Conservation (phyloP, 2,888 invertebrate species). For the Lumbricus terrestris region DNA sequence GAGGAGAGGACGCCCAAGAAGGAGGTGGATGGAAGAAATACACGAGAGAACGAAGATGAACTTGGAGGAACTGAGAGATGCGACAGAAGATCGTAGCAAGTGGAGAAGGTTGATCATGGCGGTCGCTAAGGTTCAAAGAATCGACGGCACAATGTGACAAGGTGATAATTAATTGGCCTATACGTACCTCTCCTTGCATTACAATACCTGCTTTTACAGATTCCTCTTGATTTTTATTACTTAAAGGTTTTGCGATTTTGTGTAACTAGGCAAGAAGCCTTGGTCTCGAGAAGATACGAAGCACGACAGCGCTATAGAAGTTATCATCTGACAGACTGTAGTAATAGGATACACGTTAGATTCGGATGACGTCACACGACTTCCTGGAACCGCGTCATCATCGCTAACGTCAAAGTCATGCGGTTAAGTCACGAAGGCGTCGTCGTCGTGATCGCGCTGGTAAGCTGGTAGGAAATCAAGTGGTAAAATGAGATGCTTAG, state of each 20-base stretch:
- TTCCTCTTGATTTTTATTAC: background rate
- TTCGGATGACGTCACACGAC: background rate
- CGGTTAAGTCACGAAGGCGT: background rate
- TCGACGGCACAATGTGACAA: too few species aligned
- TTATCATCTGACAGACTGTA: background rate
- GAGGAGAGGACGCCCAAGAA: too few species aligned
- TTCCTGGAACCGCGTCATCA: background rate
- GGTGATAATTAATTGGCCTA: background rate
- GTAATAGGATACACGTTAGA: background rate
- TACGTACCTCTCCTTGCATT: too few species aligned
- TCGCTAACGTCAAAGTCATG: background rate
- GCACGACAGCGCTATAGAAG: background rate
- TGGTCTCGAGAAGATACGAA: background rate
- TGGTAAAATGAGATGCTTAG: background rate
- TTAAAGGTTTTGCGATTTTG: background rate
- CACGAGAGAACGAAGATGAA: too few species aligned
- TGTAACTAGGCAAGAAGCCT: background rate
- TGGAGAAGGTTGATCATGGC: too few species aligned
- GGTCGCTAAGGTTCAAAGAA: too few species aligned
- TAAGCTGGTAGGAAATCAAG: background rate
- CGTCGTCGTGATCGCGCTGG: background rate
- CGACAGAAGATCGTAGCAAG: too few species aligned
- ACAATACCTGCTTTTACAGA: background rate
- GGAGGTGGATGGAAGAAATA: too few species aligned
- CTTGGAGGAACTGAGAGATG: too few species aligned